Evolutionary conservation across 2,888 invertebrate species (phyloP).

Genomic region (Pegoplata infirma): DNA sequence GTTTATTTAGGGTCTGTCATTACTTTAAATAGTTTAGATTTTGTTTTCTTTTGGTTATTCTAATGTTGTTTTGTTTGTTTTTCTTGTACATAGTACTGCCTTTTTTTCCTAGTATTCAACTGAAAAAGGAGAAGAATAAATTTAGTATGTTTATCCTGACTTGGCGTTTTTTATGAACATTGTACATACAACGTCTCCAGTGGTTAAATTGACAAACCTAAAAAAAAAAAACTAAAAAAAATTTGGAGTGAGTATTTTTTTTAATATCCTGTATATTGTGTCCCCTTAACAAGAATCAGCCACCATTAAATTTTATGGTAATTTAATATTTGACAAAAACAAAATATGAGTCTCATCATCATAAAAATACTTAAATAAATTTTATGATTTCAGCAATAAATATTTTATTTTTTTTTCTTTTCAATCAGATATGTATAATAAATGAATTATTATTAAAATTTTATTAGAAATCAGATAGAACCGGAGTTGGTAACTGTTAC

Average conservation of each 20-base stretch:
- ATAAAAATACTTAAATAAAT: too few species aligned
- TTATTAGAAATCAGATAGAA: too few species aligned
- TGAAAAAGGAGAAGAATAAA: slow-evolving; percentile 30
- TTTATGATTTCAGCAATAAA: too few species aligned
- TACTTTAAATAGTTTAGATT: slow-evolving; percentile 26
- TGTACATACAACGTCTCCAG: not conserved
- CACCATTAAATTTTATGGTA: slow-evolving; percentile 16
- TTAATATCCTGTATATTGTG: slow-evolving; percentile 21
- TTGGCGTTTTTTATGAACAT: slow-evolving; percentile 35
- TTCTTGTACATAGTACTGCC: not conserved
- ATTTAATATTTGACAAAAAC: not conserved
- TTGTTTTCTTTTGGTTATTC: slow-evolving; percentile 7
- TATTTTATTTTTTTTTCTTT: too few species aligned
- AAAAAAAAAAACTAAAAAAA: slow-evolving; percentile 13
- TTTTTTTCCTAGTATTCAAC: slow-evolving; percentile 2
- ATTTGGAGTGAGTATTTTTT: slow-evolving; percentile 2
- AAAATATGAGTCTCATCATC: too few species aligned
- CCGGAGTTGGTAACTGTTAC: too few species aligned
- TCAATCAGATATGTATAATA: too few species aligned
- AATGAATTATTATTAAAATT: too few species aligned
- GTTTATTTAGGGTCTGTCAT: slow-evolving; percentile 37
- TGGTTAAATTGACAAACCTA: slow-evolving; percentile 27
- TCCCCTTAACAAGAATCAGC: slow-evolving; percentile 10
- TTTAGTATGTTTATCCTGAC: slow-evolving; percentile 42
- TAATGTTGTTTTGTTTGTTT: slow-evolving; percentile 31